Conservation (phyloP, 1,140 invertebrate species). For the Goniozus legneri region DNA sequence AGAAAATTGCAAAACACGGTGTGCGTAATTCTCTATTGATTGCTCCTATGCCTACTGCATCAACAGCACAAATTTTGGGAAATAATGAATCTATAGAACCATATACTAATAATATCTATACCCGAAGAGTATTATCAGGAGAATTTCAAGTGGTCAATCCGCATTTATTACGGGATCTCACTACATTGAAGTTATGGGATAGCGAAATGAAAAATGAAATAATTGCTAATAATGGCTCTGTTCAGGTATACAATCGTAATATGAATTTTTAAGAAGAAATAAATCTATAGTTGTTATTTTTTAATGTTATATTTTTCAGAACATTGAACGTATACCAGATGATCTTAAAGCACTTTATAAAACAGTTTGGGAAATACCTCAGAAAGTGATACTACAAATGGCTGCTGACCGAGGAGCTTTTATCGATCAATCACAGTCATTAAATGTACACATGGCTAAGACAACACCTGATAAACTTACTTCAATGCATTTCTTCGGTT, state of each 20-base stretch:
- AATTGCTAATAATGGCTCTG: constrained; percentile 87
- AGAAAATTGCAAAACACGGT: constrained; percentile 86
- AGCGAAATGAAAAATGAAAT: constrained; percentile 96
- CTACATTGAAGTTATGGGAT: constrained; percentile 87
- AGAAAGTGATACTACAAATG: constrained; percentile 94
- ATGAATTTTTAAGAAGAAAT: too few relatives aligned
- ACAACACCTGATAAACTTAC: constrained; percentile 91
- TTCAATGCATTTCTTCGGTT: constrained; percentile 98
- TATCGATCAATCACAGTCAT: constrained; percentile 97
- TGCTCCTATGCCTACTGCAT: constrained; percentile 98
- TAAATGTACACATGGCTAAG: constrained; percentile 95
- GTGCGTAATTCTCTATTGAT: constrained; percentile 91
- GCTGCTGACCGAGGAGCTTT: constrained; percentile 96
- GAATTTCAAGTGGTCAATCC: constrained; percentile 93
- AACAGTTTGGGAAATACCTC: constrained; percentile 98
- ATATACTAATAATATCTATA: constrained; percentile 97
- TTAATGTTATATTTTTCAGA: constrained; percentile 32
- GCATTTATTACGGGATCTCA: constrained; percentile 91
- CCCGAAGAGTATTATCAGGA: constrained; percentile 88
- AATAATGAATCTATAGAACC: constrained; percentile 99
- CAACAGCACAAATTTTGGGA: constrained; percentile 97
- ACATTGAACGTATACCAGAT: constrained; percentile 83
- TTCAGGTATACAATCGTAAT: too few relatives aligned
- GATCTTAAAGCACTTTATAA: constrained; percentile 91
- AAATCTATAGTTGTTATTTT: too few relatives aligned